These are phyloP conservation scores for Oncorhynchus nerka DNA, from an alignment of 2,113 vertebrate genomes.

Conservation along the genomic window DNA sequence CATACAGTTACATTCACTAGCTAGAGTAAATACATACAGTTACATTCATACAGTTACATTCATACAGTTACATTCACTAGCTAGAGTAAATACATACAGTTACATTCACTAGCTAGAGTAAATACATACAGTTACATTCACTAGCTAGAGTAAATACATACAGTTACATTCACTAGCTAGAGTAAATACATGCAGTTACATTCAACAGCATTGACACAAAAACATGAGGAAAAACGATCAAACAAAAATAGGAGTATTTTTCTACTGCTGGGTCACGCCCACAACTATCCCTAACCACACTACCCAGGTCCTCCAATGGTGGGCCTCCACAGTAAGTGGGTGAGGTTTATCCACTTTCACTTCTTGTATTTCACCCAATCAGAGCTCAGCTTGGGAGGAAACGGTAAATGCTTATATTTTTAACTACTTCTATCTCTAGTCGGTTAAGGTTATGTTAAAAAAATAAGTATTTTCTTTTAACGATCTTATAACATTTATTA, in stretches of 20 bases:
- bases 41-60: too few species aligned
- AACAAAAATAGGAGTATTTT: constrained; percentile 63
- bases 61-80: too few species aligned
- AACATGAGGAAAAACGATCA: constrained; percentile 21
- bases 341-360: constrained; percentile 30
- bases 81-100: too few species aligned
- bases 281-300: constrained; percentile 9
- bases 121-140: too few species aligned
- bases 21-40: too few species aligned
- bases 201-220: constrained; percentile 23
- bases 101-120: too few species aligned
- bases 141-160: neutral
- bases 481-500: constrained; percentile 32
- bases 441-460: constrained; percentile 45
- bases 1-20: too few species aligned
- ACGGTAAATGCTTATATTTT: constrained; percentile 66
- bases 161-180: neutral
- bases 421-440: constrained; percentile 59
- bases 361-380: constrained; percentile 43
- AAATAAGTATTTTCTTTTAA: constrained; percentile 44
- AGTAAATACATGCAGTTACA: constrained; percentile 16
- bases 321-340: constrained; percentile 33
- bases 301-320: constrained; percentile 29
- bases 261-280: constrained; percentile 61
- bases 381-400: constrained; percentile 40